Evolutionary conservation across 2,113 vertebrate species (phyloP), one percentile per base, ranked within the genome.

Genomic region (Trachemys scripta): DNA sequence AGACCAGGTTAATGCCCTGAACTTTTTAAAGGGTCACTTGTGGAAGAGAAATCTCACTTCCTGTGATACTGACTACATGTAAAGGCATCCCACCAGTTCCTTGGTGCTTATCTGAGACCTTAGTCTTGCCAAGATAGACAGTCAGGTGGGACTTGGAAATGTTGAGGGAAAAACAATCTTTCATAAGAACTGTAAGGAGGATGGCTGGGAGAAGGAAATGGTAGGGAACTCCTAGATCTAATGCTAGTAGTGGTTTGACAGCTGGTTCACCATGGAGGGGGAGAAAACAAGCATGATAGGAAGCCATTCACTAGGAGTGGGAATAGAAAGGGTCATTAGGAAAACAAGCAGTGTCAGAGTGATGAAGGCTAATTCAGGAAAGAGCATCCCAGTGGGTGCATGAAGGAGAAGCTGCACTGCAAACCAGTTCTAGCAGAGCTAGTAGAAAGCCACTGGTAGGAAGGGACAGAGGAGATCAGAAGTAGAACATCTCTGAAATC

Each of bases 1-100:
- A 97, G 96, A 91, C 65, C 81, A 97, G 83, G 75, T 93, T 89
- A 93, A 95, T 84, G 86, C 90, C 65, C 92, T 96, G 95, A 97
- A 97, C 96, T 97, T 80, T 42, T 82, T 95, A 81, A 97, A 97
- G 96, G 95, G 14, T 95, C 96, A 95, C 0, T 84, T 93, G 62
- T 92, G 83, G 94, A 97, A 94, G 90, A 90, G 90, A 93, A 92
- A 97, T 92, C 94, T 96, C 79, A 91, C 81, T 96, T 97, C 96
- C 95, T 94, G 50, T 0, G 6, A 96, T 6, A 35, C n/a, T 38
- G 31, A 38, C 69, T 75, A 9, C 42, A 72, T 20, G n/a, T 22
- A 38, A 72, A 38, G 69, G 35, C 69, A n/a, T 72, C 20, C 9
- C 69, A 38, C 35, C 69, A 72, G 42, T 42, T 38, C n/a, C n/a